A percentile compares a stretch with the other conserved stretches of the same genome.
Conservation (phyloP, 1,140 invertebrate species). For the Brachionus asplanchnoidis region DNA sequence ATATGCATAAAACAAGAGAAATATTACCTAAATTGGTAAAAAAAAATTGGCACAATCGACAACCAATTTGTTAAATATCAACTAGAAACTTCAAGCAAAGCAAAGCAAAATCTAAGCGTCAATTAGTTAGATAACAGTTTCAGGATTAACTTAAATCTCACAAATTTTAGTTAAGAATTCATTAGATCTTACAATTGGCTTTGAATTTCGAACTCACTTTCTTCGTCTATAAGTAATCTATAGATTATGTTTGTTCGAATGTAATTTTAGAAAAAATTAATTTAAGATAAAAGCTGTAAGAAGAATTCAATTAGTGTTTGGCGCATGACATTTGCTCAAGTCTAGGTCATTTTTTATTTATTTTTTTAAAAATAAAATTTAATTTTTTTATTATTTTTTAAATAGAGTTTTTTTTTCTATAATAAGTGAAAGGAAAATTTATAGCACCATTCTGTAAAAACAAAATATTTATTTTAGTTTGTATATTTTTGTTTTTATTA, state of each 20-base stretch:
- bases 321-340: background rate
- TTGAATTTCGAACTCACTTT: background rate
- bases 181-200: background rate
- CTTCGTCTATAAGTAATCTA: background rate
- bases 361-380: background rate
- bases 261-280: background rate
- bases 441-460: slow-evolving; percentile 19
- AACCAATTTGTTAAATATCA: background rate
- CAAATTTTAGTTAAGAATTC: background rate
- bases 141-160: background rate
- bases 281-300: background rate
- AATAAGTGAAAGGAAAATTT: slow-evolving; percentile 3
- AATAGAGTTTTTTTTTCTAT: background rate
- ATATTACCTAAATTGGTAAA: background rate
- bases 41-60: background rate
- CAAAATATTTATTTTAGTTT: slow-evolving; percentile 3
- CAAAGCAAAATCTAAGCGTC: background rate
- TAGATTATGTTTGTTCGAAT: background rate
- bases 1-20: background rate
- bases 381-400: background rate
- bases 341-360: background rate
- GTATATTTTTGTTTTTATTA: slow-evolving; percentile 24
- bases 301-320: background rate
- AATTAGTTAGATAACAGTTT: background rate
- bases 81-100: background rate